Evolutionary conservation across 2,113 vertebrate species (phyloP), one percentile per base, ranked within the genome.

Genomic region (Menura novaehollandiae): DNA sequence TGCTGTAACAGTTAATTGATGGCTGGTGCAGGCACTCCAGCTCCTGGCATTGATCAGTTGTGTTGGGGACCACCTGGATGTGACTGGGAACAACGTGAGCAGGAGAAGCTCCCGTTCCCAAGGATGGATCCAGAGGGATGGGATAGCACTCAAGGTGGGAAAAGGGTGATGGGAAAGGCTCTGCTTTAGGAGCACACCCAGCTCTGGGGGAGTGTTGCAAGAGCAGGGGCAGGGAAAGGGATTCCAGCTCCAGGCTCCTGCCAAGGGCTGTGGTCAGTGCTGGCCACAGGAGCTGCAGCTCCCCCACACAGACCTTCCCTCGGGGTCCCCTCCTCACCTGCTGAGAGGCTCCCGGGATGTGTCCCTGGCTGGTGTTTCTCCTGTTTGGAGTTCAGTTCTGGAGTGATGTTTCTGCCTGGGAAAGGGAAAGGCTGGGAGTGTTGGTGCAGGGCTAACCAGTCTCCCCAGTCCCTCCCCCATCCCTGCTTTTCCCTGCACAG

Each of bases 201-300:
- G 49, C 78, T 64, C 39, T 33, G 56, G 56, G 74, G 55, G 66
- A 69, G 37, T 33, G 67, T 20, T 66, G 82, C 52, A 60, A 26
- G 58, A 82, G 78, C 60, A 56, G 13, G 66, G 78, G 91, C 80
- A 72, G 93, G 91, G 79, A 89, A 69, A 47, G 85, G 7, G 79
- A 24, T 79, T 88, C 46, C 68, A 73, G 67, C 41, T 15, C 51
- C 15, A 39, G 15, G 35, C 60, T 95, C 80, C 9, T 90, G 93
- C 91, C 89, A 66, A 86, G 78, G 74, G 85, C 63, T 76, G 92
- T 93, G 89, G 84, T 94, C 82, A 77, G 66, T 4, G 33, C 47
- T 30, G 82, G 82, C 23, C 13, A 21, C 8, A 3, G 9, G 33
- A 33, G 77, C 33, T 28, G 24, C 59, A 64, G 82, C 59, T 74